Conservation (phyloP, 2,888 invertebrate genomes). For the Lycia hirtaria region DNA sequence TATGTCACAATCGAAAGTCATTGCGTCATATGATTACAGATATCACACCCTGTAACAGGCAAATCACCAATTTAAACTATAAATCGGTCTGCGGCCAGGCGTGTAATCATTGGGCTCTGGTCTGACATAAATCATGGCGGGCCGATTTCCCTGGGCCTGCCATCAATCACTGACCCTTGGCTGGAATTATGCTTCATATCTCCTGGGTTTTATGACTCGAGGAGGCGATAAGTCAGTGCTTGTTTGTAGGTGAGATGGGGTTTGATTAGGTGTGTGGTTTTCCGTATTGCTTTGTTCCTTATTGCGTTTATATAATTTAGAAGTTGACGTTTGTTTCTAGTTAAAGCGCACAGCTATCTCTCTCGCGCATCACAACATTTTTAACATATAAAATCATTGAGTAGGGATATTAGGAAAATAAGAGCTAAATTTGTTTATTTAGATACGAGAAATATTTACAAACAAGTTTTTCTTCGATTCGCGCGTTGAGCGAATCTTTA, state of each 20-base stretch:
- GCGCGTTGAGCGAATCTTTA: too few species aligned
- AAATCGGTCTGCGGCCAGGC: slow-evolving; percentile 41
- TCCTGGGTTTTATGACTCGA: slow-evolving; percentile 33
- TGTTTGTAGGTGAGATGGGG: slow-evolving; percentile 27
- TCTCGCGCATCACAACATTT: too few species aligned
- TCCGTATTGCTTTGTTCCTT: background rate
- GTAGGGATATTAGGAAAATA: too few species aligned
- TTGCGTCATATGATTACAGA: background rate
- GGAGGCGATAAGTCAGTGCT: slow-evolving; percentile 38
- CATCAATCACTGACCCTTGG: slow-evolving; percentile 56
- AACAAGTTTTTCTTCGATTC: too few species aligned
- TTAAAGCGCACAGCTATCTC: too few species aligned
- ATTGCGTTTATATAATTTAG: background rate
- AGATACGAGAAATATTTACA: too few species aligned
- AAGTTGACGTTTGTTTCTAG: too few species aligned
- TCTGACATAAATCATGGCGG: slow-evolving; percentile 52
- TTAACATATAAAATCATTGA: too few species aligned
- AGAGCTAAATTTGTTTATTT: too few species aligned
- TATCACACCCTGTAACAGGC: background rate
- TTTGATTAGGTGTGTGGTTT: slow-evolving; percentile 13
- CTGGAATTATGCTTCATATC: slow-evolving; percentile 42
- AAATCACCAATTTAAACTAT: slow-evolving; percentile 46
- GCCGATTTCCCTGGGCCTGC: slow-evolving; percentile 47
- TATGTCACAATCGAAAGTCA: too few species aligned
- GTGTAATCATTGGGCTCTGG: slow-evolving; percentile 54